A percentile compares a stretch with the other conserved stretches of the same genome.
Evolutionary conservation across 2,113 vertebrate species (phyloP).

Genomic region (Paramormyrops kingsleyae): DNA sequence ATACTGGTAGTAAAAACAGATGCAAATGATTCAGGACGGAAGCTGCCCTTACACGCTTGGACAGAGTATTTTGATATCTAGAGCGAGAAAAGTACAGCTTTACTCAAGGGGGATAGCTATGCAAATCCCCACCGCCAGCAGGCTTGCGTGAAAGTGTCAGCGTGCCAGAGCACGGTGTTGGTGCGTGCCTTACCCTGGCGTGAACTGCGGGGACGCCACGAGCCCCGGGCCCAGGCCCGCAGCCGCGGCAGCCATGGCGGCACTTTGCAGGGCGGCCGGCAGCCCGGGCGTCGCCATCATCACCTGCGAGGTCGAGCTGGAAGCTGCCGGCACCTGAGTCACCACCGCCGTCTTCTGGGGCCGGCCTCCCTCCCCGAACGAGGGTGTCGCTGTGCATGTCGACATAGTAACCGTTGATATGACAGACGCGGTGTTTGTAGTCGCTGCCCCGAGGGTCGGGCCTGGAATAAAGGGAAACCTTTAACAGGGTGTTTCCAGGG

Average conservation of each 20-base stretch:
- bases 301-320: slow-evolving; percentile 77
- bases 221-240: slow-evolving; percentile 88
- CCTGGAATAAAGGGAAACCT: slow-evolving; percentile 53
- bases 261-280: slow-evolving; percentile 80
- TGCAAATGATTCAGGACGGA: background rate
- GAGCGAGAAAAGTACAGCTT: background rate
- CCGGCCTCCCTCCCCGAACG: slow-evolving; percentile 56
- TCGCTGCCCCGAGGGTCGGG: slow-evolving; percentile 70
- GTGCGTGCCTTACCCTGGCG: slow-evolving; percentile 72
- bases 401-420: slow-evolving; percentile 63
- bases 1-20: background rate
- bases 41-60: background rate
- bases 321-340: slow-evolving; percentile 74
- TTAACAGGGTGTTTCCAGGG: background rate
- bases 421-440: slow-evolving; percentile 80
- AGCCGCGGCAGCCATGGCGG: slow-evolving; percentile 95
- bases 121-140: background rate
- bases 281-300: slow-evolving; percentile 83
- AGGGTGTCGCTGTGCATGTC: slow-evolving; percentile 70
- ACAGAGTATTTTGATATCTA: background rate
- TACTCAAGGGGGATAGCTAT: background rate
- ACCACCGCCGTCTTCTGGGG: slow-evolving; percentile 57
- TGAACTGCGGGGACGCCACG: slow-evolving; percentile 88
- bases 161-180: background rate
- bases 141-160: background rate